Evolutionary conservation across 2,888 invertebrate species (phyloP).

Genomic region (Hypomecis punctinalis): DNA sequence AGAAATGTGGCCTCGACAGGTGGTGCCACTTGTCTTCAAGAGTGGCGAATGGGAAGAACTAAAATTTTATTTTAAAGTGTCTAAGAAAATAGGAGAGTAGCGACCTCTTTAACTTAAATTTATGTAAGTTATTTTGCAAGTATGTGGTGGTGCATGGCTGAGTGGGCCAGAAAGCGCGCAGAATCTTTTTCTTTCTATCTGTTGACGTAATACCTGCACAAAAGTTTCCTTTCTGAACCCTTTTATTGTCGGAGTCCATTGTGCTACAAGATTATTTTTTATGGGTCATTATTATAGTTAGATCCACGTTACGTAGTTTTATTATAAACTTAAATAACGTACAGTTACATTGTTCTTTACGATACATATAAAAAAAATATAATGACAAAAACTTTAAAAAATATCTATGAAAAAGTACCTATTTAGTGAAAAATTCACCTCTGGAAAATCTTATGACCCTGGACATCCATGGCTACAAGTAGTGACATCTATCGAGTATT

Average conservation of each 20-base stretch:
- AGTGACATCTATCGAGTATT: too few species aligned
- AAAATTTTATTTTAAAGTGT: not conserved
- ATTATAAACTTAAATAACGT: too few species aligned
- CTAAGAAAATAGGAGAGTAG: not conserved
- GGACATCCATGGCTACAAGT: too few species aligned
- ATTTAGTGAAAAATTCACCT: too few species aligned
- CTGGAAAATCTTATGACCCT: too few species aligned
- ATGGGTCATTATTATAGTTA: not conserved
- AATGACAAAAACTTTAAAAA: too few species aligned
- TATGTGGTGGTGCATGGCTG: constrained; percentile 60
- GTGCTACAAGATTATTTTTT: not conserved
- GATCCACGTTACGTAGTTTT: too few species aligned
- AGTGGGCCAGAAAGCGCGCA: constrained; percentile 48
- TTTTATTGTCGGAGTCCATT: constrained; percentile 1
- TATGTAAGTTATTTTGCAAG: constrained; percentile 28
- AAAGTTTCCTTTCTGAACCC: constrained; percentile 7
- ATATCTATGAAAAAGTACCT: too few species aligned
- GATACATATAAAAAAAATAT: too few species aligned
- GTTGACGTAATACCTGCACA: constrained; percentile 38
- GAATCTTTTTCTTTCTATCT: constrained; percentile 58
- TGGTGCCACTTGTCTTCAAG: not conserved
- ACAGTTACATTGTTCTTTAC: too few species aligned
- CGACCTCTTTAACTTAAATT: not conserved
- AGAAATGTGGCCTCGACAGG: constrained; percentile 74
- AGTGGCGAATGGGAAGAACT: not conserved